Percentiles rank a stretch among this genome's conserved stretches.
Evolutionary conservation across 2,797 vertebrate genomes (phyloP).

Genomic region (Botia kubotai): DNA sequence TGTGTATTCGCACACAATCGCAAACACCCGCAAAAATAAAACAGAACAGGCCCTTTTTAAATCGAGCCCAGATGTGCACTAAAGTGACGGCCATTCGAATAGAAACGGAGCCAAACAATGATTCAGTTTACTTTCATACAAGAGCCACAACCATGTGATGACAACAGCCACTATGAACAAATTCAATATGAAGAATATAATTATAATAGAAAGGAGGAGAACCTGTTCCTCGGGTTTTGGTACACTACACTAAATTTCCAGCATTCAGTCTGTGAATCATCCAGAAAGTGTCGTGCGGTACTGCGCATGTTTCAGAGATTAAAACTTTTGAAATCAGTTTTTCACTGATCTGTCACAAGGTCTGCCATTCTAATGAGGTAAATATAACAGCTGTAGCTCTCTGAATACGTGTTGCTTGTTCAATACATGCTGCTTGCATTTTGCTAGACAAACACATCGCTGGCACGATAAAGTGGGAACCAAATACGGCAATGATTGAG

Average conservation of each 20-base stretch:
- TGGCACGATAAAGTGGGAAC: constrained; percentile 32
- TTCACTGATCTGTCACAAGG: constrained; percentile 19
- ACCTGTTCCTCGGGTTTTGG: neutral
- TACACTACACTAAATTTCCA: neutral
- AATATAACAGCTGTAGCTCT: constrained; percentile 10
- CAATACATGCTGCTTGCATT: constrained; percentile 25
- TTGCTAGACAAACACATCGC: constrained; percentile 21
- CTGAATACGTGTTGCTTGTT: constrained; percentile 10
- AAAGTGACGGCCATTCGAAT: constrained; percentile 50
- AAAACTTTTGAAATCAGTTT: constrained; percentile 9
- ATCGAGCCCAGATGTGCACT: constrained; percentile 75
- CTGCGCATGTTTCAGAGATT: constrained; percentile 10
- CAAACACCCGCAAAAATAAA: constrained; percentile 61
- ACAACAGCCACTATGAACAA: constrained; percentile 6
- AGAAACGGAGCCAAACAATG: constrained; percentile 54
- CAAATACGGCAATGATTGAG: constrained; percentile 35
- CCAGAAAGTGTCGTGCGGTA: constrained; percentile 8
- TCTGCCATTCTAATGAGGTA: neutral
- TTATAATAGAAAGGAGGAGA: neutral
- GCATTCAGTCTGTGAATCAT: neutral
- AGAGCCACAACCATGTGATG: constrained; percentile 39
- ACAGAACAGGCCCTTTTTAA: constrained; percentile 67
- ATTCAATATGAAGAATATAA: constrained; percentile 11
- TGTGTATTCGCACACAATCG: constrained; percentile 21
- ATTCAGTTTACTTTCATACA: constrained; percentile 31